Conservation (phyloP, 2,113 vertebrate species). For the Echinops telfairi region DNA sequence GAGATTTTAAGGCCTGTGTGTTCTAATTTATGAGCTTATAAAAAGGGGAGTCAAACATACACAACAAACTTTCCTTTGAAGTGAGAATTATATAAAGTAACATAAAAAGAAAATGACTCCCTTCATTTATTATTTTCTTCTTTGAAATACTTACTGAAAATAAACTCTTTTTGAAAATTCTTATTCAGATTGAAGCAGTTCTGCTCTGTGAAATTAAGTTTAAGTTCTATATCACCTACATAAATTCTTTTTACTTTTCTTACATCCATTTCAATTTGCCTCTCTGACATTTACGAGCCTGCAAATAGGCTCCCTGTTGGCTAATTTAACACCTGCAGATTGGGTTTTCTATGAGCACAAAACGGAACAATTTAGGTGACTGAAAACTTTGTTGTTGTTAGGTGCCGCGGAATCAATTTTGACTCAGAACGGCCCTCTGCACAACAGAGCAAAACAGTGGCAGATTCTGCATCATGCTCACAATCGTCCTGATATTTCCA, state of each 20-base stretch:
- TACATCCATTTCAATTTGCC: constrained; percentile 42
- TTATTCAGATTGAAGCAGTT: rapidly evolving
- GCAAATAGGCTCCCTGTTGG: constrained; percentile 5
- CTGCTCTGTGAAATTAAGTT: neutral
- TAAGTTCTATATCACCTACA: neutral
- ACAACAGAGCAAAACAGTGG: too few relatives aligned
- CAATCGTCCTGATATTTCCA: too few relatives aligned
- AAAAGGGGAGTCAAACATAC: constrained; percentile 7
- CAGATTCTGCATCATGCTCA: too few relatives aligned
- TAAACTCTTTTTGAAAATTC: neutral
- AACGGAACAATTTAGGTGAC: neutral
- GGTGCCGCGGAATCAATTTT: too few relatives aligned
- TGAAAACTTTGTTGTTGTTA: neutral
- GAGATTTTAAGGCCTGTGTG: neutral
- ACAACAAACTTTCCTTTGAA: neutral
- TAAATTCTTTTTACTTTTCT: constrained; percentile 41
- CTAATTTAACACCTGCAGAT: constrained; percentile 48
- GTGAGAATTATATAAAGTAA: constrained; percentile 17
- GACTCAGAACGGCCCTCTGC: too few relatives aligned
- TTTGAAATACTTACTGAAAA: constrained; percentile 40
- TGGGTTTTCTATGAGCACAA: constrained; percentile 51
- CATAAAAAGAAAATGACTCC: neutral
- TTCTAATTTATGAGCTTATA: constrained; percentile 14
- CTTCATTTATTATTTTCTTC: constrained; percentile 18
- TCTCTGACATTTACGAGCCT: constrained; percentile 17